A percentile compares a stretch with the other conserved stretches of the same genome.
Evolutionary conservation across 2,113 vertebrate genomes (phyloP).

Genomic region (Peromyscus polionotus): DNA sequence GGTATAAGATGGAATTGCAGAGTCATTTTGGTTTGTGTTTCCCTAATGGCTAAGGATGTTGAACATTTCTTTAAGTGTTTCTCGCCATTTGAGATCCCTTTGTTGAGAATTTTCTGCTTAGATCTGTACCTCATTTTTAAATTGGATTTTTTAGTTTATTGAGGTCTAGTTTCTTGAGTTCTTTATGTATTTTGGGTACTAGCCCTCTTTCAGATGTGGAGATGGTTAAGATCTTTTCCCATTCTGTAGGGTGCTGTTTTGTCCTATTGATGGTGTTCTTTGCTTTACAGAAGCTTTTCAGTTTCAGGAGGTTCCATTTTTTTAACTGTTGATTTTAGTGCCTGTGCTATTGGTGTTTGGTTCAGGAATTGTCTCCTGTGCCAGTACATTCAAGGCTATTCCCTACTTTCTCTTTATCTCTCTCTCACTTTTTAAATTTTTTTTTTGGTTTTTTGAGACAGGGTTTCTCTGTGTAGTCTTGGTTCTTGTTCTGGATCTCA

Average conservation of each 20-base stretch:
- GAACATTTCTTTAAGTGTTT: not conserved
- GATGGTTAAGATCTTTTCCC: not conserved
- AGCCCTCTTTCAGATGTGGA: not conserved
- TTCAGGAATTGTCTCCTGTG: not conserved
- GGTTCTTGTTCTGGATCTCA: too few relatives aligned
- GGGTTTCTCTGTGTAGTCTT: too few relatives aligned
- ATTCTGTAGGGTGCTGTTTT: not conserved
- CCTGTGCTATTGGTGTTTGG: not conserved
- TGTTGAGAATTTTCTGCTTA: not conserved
- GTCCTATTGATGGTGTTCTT: not conserved
- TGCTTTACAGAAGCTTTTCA: not conserved
- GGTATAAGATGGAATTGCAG: not conserved
- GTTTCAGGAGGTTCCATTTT: not conserved
- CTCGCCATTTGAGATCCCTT: not conserved
- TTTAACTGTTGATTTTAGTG: not conserved
- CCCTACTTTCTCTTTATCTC: not conserved
- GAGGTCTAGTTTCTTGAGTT: not conserved
- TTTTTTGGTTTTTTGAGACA: too few relatives aligned
- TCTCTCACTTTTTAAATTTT: too few relatives aligned
- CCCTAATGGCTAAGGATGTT: not conserved
- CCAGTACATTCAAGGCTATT: not conserved
- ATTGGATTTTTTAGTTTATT: not conserved
- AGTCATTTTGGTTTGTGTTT: not conserved
- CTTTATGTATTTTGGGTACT: not conserved
- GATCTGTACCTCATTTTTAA: not conserved